Evolutionary conservation across 2,888 invertebrate species (phyloP).

Genomic region (Orthonevra nobilis): DNA sequence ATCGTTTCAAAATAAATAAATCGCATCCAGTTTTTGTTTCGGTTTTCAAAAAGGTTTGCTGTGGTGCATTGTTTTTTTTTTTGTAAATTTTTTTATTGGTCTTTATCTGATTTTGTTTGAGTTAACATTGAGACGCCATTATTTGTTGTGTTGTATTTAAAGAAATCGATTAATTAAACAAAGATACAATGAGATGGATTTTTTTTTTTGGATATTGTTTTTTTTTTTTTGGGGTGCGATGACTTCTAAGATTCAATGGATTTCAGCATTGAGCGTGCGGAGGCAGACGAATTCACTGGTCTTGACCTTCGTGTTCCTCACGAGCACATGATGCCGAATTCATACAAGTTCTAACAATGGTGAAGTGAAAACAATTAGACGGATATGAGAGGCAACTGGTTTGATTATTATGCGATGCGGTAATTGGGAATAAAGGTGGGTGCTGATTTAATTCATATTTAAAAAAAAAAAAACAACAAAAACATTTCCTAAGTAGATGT

Average conservation of each 20-base stretch:
- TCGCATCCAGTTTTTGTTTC: conserved; percentile 16
- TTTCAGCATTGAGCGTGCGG: conserved; percentile 13
- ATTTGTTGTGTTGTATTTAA: conserved; percentile 34
- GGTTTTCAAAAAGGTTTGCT: conserved; percentile 4
- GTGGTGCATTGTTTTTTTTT: conserved; percentile 11
- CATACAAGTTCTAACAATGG: conserved; percentile 14
- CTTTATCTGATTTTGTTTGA: no score
- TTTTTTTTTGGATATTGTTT: no score
- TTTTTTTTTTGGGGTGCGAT: conserved; percentile 45
- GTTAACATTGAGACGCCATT: conserved; percentile 9
- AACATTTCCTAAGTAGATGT: no score
- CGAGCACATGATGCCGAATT: conserved; percentile 2
- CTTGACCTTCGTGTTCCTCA: conserved; percentile 15
- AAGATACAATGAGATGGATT: conserved; percentile 6
- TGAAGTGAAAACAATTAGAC: conserved; percentile 18
- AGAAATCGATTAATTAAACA: conserved; percentile 23
- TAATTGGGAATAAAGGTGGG: not conserved
- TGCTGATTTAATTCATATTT: not conserved
- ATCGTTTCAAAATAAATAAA: conserved; percentile 21
- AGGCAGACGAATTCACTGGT: not conserved
- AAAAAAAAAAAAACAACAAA: not conserved
- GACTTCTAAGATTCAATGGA: conserved; percentile 29
- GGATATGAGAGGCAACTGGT: conserved; percentile 20
- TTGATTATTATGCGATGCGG: conserved; percentile 1
- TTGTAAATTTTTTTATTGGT: not conserved